A percentile compares a stretch with the other conserved stretches of the same genome.
Conservation (phyloP, 2,113 vertebrate genomes). For the Albula glossodonta region DNA sequence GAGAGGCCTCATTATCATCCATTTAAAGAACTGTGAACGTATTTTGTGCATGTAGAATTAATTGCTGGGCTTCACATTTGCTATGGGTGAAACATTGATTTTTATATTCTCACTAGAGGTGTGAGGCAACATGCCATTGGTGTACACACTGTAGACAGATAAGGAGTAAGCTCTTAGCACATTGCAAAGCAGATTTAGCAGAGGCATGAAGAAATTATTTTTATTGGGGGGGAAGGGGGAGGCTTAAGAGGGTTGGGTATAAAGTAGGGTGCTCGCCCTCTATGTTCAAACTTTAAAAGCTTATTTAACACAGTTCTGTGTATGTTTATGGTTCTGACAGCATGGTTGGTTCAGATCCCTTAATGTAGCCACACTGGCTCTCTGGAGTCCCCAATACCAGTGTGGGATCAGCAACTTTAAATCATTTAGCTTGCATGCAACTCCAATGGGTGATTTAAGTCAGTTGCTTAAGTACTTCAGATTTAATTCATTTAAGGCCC, state of each 20-base stretch:
- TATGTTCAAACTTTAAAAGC: too few relatives aligned
- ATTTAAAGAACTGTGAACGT: not conserved
- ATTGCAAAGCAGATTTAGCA: not conserved
- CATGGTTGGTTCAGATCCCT: too few relatives aligned
- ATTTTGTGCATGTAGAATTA: not conserved
- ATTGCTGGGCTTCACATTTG: not conserved
- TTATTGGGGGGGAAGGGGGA: not conserved
- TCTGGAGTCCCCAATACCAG: too few relatives aligned
- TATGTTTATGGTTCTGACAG: too few relatives aligned
- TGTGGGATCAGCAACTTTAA: not conserved
- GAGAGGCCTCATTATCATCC: not conserved
- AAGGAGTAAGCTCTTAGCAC: not conserved
- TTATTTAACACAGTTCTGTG: too few relatives aligned
- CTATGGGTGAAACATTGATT: not conserved
- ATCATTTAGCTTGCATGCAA: not conserved
- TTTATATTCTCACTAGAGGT: not conserved
- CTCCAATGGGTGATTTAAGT: not conserved
- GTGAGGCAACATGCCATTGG: not conserved
- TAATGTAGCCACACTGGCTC: too few relatives aligned
- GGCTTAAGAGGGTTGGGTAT: not conserved
- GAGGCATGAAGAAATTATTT: not conserved
- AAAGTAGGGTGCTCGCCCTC: too few relatives aligned
- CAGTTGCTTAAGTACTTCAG: not conserved
- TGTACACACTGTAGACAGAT: not conserved
- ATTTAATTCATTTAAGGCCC: not conserved